Evolutionary conservation across 1,140 invertebrate genomes (phyloP), one percentile per base, ranked within the genome.

Genomic region (Papilio polytes): DNA sequence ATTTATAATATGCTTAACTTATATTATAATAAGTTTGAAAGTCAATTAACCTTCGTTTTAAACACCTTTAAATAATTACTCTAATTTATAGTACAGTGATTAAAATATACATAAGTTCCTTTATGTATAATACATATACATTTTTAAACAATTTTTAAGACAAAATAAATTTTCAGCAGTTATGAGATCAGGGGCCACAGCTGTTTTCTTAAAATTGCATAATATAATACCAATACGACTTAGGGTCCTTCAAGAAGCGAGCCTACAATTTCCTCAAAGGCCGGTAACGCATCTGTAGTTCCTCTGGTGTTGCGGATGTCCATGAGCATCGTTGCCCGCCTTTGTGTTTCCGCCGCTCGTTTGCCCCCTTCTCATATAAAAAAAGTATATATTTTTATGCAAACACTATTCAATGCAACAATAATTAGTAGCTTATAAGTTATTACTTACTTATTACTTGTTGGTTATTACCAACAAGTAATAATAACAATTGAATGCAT

Each of bases 1-100:
- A 31, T 66, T 66, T 66, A 26, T 66, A 22, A 66, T 26, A 26
- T 1, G 4, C 10, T 66, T 66, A 26, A 31, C 63, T 66, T 66
- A 31, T 36, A 13, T 4, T 70, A 31, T 31, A 70, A 70, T 70
- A 70, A 70, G 26, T 70, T 70, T 70, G 26, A 70, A 70, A 70
- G 26, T 36, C 3, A 31, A 70, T 15, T 70, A 70, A 70, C 63
- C 63, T 70, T 70, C 63, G 63, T 31, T 70, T 15, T 15, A 70
- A 70, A 70, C 26, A 70, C 63, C 63, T 70, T 31, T 70, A 26
- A 70, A 13, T 70, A 7, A 31, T 70, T 63, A 70, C 26, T 70
- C 63, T 31, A 70, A 70, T 70, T 70, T 31, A 70, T 36, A 36
- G 63, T 66, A 15, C 46, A 48, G 13, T 1, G 10, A 48, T 48